These are phyloP conservation scores for Cairina moschata DNA, from an alignment of 2,113 vertebrate species.

Conservation along the genomic window DNA sequence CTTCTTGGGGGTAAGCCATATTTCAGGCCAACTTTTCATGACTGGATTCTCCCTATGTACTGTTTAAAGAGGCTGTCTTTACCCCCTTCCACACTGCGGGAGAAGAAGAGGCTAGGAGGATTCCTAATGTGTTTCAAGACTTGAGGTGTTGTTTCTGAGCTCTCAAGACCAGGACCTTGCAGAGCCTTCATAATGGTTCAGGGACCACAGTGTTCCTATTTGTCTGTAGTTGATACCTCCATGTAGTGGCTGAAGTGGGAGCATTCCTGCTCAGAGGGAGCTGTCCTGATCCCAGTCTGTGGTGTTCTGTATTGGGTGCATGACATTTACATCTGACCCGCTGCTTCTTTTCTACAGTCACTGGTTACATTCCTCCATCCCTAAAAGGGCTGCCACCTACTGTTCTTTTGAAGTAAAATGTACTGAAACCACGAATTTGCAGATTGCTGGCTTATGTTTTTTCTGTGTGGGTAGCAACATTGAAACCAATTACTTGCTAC, in stretches of 20 bases:
- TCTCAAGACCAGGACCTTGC: not conserved
- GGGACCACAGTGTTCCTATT: not conserved
- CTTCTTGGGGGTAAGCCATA: not conserved
- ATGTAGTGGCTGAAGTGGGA: not conserved
- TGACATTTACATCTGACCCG: not conserved
- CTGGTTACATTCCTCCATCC: not conserved
- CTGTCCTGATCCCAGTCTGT: not conserved
- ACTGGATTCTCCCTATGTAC: not conserved
- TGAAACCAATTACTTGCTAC: not conserved
- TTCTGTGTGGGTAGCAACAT: not conserved
- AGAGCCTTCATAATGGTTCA: not conserved
- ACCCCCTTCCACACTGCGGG: not conserved
- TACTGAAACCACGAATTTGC: not conserved
- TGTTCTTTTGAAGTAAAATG: not conserved
- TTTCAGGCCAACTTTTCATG: not conserved
- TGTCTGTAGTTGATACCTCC: not conserved
- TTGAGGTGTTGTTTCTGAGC: accelerated
- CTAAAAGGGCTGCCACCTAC: not conserved
- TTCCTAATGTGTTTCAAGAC: not conserved
- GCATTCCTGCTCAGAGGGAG: not conserved
- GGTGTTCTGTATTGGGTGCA: not conserved
- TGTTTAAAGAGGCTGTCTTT: not conserved
- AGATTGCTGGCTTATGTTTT: not conserved
- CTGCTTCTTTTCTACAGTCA: not conserved
- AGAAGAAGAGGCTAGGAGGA: too few species aligned